Conservation (phyloP, 2,888 invertebrate genomes). For the Volucella inflata region DNA sequence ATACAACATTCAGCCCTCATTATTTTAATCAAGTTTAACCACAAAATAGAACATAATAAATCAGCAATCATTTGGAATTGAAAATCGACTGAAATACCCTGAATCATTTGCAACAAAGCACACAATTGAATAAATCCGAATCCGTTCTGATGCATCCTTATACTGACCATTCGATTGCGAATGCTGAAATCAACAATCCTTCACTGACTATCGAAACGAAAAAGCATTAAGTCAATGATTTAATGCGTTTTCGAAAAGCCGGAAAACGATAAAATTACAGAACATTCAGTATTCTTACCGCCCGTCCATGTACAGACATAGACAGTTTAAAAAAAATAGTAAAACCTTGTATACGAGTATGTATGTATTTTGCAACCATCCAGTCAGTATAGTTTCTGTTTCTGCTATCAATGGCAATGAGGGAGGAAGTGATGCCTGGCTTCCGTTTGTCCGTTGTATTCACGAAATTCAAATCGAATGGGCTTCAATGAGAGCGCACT, state of each 20-base stretch:
- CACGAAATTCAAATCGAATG: constrained; percentile 46
- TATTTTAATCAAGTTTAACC: too few relatives aligned
- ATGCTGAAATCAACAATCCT: constrained; percentile 52
- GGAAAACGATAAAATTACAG: constrained; percentile 67
- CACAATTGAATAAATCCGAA: too few relatives aligned
- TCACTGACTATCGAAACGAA: constrained; percentile 51
- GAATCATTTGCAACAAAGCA: too few relatives aligned
- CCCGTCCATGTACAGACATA: too few relatives aligned
- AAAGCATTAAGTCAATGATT: constrained; percentile 70
- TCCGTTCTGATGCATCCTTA: too few relatives aligned
- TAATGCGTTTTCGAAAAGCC: constrained; percentile 50
- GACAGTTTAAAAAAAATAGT: background rate
- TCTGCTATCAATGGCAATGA: constrained; percentile 44
- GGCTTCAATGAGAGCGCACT: constrained; percentile 26
- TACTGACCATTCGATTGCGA: background rate
- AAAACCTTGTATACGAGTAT: constrained; percentile 17
- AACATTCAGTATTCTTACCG: constrained; percentile 24
- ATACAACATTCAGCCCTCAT: too few relatives aligned
- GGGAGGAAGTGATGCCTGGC: background rate
- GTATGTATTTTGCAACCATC: background rate
- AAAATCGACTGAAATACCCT: too few relatives aligned
- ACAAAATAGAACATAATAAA: too few relatives aligned
- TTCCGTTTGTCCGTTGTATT: constrained; percentile 18
- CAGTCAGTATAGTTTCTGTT: background rate
- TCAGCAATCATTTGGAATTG: too few relatives aligned